Base-by-base conservation (phyloP, 2,797 vertebrate genomes). In the Spinus olivaceus region DNA sequence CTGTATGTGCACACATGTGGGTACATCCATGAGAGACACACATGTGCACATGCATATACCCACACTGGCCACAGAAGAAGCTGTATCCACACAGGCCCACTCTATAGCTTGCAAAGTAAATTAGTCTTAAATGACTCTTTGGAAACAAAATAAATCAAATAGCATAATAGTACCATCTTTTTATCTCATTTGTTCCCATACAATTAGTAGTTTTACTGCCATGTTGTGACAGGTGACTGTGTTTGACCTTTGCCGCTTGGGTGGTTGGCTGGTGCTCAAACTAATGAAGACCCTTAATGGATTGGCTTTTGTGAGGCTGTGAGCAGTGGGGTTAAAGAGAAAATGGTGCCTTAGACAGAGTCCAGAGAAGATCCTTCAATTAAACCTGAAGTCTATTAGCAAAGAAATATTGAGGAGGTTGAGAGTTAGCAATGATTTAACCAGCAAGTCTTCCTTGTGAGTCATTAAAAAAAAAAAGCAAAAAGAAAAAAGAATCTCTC, bases 171-270 rank as follows among this genome's bases (percentile, higher is more conserved):
- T 98, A 97, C 97, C 94, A 97, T 98, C 97, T 97, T 97, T 97
- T 98, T 97, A 97, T 98, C 97, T 98, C 97, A 98, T 97, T 98
- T 97, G 97, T 98, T 98, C 97, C 97, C 96, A 97, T 97, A 98
- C 97, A 98, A 98, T 98, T 98, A 98, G 97, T 97, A 97, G 97
- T 98, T 98, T 98, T 98, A 98, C 97, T 97, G 97, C 97, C 97
- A 97, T 98, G 97, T 98, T 98, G 97, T 98, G 97, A 98, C 97
- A 98, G 97, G 97, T 98, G 97, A 98, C 97, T 98, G 97, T 98
- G 97, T 98, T 98, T 98, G 97, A 98, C 97, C 97, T 98, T 98
- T 98, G 97, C 97, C 97, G 97, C 97, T 98, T 98, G 97, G 97
- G 97, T 97, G 97, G 97, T 93, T 98, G 97, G 96, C 97, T 97